These are phyloP conservation scores for Byasa hedistus DNA, from an alignment of 2,888 invertebrate genomes.

Conservation along the genomic window DNA sequence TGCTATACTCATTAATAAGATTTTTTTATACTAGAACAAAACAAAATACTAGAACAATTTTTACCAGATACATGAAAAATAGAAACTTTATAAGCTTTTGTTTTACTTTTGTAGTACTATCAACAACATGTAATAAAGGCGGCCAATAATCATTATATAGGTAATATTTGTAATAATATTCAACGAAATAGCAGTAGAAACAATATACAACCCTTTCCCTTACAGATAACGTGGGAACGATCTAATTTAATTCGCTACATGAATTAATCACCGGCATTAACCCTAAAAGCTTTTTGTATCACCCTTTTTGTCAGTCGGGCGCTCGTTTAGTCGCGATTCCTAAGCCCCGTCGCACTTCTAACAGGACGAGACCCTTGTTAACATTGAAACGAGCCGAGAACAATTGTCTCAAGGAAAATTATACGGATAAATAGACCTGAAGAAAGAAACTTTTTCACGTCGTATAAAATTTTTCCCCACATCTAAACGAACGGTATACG, in stretches of 20 bases:
- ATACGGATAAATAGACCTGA: constrained; percentile 10
- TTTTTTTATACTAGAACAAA: not conserved
- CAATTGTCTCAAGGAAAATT: constrained; percentile 16
- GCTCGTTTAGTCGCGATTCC: constrained; percentile 50
- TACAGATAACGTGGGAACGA: constrained; percentile 35
- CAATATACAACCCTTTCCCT: not conserved
- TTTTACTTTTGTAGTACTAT: not conserved
- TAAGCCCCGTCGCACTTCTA: constrained; percentile 41
- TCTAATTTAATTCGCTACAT: constrained; percentile 39
- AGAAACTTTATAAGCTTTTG: not conserved
- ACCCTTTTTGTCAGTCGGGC: constrained; percentile 47
- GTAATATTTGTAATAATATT: not conserved
- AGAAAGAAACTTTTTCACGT: constrained; percentile 35
- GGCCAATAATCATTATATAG: not conserved
- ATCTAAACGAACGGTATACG: constrained; percentile 32
- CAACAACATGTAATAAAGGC: not conserved
- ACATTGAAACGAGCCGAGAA: constrained; percentile 25
- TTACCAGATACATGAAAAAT: not conserved
- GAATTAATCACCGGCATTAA: constrained; percentile 51
- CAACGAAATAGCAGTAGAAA: not conserved
- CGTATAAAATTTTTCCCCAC: constrained; percentile 31
- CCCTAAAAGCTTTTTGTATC: constrained; percentile 50
- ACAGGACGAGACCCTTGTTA: constrained; percentile 35
- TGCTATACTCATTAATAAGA: not conserved
- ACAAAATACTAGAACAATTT: too few relatives aligned